phyloP scores from a whole-genome alignment of 2,113 vertebrate genomes.

The Diadophis punctatus region DNA sequence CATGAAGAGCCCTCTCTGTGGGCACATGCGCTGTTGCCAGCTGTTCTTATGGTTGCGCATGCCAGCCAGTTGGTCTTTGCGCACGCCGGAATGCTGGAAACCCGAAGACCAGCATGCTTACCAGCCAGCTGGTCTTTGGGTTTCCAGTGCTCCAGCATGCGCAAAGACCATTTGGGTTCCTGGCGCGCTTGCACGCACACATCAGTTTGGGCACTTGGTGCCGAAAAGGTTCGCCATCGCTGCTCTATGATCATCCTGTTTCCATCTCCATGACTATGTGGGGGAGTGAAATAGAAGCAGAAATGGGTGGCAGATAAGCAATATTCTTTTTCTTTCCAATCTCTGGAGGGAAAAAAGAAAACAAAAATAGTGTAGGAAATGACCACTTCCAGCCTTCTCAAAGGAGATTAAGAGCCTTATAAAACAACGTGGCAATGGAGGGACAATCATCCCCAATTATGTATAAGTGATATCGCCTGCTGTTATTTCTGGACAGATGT shows the following conservation, averaged over 20 bases:
- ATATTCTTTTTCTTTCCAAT: not conserved
- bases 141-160: no score
- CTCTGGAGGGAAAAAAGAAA: not conserved
- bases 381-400: not conserved
- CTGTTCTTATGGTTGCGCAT: no score
- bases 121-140: no score
- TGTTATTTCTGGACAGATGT: not conserved
- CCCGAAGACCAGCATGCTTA: no score
- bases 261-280: not conserved
- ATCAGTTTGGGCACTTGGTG: no score
- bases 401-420: not conserved
- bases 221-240: no score
- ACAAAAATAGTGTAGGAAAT: not conserved
- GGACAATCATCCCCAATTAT: not conserved
- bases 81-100: no score
- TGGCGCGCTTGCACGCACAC: no score
- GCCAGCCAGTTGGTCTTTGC: no score
- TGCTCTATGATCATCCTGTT: not conserved
- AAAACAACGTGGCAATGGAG: not conserved
- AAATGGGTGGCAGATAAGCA: not conserved
- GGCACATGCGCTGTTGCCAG: no score
- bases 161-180: no score
- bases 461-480: not conserved
- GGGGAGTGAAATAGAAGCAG: not conserved
- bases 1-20: no score